Conservation (phyloP, 2,113 vertebrate species). For the Cebus imitator region DNA sequence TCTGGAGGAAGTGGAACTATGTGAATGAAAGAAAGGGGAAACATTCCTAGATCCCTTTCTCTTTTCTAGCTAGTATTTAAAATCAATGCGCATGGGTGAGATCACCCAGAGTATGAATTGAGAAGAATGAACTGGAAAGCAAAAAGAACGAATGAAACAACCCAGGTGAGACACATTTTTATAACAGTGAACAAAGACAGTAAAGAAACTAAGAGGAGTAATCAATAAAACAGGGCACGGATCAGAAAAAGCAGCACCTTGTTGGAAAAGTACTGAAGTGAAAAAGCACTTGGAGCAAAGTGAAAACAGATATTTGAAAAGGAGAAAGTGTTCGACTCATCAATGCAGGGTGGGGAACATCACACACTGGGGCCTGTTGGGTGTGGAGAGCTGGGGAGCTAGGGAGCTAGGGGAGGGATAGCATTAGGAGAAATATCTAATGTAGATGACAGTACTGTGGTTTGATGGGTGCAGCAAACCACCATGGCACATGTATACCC, state of each 20-base stretch:
- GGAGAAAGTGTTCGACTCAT: not conserved
- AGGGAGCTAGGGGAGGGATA: no score
- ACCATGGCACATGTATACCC: no score
- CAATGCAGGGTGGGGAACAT: not conserved
- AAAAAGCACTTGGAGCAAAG: not conserved
- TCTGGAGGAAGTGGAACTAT: not conserved
- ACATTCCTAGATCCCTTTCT: not conserved
- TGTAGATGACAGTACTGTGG: no score
- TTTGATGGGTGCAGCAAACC: no score
- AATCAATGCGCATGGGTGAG: not conserved
- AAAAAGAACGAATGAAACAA: not conserved
- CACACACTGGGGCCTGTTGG: no score
- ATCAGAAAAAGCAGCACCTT: not conserved
- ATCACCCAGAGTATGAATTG: not conserved
- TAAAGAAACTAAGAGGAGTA: not conserved
- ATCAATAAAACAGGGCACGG: not conserved
- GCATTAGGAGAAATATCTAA: no score
- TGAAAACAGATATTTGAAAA: slow-evolving; percentile 34
- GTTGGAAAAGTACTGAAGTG: not conserved
- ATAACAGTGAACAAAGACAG: not conserved
- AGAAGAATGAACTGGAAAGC: not conserved
- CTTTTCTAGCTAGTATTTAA: not conserved
- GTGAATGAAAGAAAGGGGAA: not conserved
- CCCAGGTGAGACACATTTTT: not conserved
- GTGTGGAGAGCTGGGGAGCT: no score